phyloP scores from a whole-genome alignment of 2,797 vertebrate genomes.

The Dermochelys coriacea region DNA sequence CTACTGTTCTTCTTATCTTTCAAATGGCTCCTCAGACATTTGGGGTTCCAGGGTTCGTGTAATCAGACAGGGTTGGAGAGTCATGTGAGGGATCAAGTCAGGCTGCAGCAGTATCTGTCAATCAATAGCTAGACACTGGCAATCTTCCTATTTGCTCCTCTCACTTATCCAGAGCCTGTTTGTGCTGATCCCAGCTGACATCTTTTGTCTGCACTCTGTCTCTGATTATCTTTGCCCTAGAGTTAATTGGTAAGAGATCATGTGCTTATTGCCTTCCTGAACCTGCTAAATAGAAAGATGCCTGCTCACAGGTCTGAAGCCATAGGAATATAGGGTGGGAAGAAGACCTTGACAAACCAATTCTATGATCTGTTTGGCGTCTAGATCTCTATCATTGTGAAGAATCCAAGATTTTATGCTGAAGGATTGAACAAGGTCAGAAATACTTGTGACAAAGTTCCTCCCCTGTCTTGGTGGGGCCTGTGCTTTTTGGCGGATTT shows the following conservation, averaged over 20 bases:
- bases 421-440: not conserved
- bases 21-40: not conserved
- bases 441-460: too few relatives aligned
- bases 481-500: too few relatives aligned
- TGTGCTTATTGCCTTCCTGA: not conserved
- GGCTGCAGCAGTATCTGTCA: conserved; percentile 28
- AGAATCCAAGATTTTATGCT: not conserved
- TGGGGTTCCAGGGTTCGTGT: not conserved
- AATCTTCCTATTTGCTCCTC: not conserved
- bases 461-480: too few relatives aligned
- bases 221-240: not conserved
- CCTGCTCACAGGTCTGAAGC: not conserved
- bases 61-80: not conserved
- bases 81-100: not conserved
- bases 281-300: not conserved
- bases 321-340: not conserved
- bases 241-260: not conserved
- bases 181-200: not conserved
- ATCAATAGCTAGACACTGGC: conserved; percentile 6
- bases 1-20: not conserved
- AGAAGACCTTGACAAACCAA: not conserved
- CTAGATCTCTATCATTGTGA: not conserved
- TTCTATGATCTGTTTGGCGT: not conserved
- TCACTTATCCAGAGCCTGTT: not conserved
- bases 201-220: not conserved